phyloP scores from a whole-genome alignment of 2,797 vertebrate genomes.

The Pagetopsis macropterus region DNA sequence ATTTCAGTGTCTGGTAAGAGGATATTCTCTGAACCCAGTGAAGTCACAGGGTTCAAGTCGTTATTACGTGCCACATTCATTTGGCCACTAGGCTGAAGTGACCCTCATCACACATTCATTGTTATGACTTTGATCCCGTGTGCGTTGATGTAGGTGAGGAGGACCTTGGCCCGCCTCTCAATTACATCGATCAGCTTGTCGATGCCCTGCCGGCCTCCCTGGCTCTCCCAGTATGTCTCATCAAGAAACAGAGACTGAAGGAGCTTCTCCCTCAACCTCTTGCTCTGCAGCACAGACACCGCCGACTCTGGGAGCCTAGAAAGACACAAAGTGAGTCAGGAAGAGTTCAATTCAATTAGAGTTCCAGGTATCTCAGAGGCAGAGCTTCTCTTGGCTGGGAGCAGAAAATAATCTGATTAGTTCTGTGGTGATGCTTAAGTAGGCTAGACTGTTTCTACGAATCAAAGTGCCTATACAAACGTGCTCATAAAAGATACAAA shows the following conservation, averaged over 20 bases:
- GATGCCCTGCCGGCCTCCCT: constrained; percentile 93
- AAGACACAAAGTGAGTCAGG: not conserved
- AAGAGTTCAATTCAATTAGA: not conserved
- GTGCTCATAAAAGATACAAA: not conserved
- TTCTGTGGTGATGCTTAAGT: not conserved
- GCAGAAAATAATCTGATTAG: not conserved
- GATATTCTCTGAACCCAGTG: not conserved
- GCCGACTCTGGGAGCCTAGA: constrained; percentile 91
- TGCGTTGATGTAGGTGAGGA: constrained; percentile 93
- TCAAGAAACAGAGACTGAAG: constrained; percentile 97
- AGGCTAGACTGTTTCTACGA: not conserved
- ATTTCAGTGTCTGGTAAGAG: constrained; percentile 12
- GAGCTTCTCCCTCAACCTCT: constrained; percentile 90
- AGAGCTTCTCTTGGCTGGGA: not conserved
- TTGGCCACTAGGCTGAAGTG: not conserved
- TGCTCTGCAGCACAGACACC: constrained; percentile 89
- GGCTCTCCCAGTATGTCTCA: constrained; percentile 94
- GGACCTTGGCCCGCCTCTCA: constrained; percentile 89
- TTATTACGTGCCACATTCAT: not conserved
- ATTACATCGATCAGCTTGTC: constrained; percentile 96
- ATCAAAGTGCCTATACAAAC: not conserved
- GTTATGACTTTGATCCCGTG: constrained; percentile 88
- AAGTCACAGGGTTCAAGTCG: not conserved
- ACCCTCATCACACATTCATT: constrained; percentile 85
- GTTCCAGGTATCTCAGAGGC: not conserved